phyloP scores from a whole-genome alignment of 2,113 vertebrate genomes.

The Upupa epops region DNA sequence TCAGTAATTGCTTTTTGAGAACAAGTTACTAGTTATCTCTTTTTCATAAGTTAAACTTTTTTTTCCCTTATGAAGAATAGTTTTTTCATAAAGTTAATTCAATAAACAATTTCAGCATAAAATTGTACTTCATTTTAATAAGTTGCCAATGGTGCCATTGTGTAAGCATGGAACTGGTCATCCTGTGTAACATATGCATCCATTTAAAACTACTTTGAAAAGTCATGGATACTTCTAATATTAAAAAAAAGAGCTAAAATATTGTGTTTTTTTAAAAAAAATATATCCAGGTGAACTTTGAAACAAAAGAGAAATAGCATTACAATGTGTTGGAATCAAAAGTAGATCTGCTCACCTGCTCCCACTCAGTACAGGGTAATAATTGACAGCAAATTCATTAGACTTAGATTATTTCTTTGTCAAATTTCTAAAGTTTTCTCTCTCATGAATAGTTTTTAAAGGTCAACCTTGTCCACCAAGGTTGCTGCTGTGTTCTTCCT shows the following conservation, averaged over 20 bases:
- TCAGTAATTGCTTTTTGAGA: background rate
- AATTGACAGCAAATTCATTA: background rate
- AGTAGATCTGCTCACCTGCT: background rate
- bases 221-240: rapidly evolving
- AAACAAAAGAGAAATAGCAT: background rate
- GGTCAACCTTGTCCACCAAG: background rate
- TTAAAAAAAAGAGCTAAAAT: background rate
- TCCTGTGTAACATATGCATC: background rate
- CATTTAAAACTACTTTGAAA: background rate
- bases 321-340: background rate
- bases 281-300: background rate
- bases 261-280: background rate
- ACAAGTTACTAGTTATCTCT: background rate
- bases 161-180: background rate
- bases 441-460: background rate
- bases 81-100: background rate
- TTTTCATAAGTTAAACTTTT: background rate
- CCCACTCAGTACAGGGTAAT: background rate
- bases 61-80: background rate
- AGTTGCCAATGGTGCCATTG: background rate
- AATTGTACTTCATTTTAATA: background rate
- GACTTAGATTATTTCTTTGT: background rate
- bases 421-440: background rate
- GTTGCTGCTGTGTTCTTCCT: background rate
- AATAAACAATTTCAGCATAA: background rate